Conservation (phyloP, 2,113 vertebrate genomes). For the Ochotona curzoniae region DNA sequence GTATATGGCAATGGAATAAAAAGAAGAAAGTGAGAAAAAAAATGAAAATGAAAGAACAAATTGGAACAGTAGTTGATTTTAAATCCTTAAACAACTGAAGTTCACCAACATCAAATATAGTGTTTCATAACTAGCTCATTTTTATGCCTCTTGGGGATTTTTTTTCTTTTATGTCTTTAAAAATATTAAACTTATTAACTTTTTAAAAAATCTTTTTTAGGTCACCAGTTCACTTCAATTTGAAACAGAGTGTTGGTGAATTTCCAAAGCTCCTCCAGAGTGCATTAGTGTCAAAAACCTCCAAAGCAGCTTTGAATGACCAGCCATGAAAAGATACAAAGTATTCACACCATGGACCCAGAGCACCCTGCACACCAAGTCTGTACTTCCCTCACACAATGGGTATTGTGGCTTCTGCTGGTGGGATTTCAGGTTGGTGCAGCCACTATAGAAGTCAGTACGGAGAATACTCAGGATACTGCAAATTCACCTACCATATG, state of each 20-base stretch:
- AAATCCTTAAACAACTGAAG: conserved; percentile 80
- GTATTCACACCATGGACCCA: background rate
- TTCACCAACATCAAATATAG: conserved; percentile 81
- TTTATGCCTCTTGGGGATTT: conserved; percentile 63
- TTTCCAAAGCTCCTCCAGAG: background rate
- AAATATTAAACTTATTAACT: conserved; percentile 29
- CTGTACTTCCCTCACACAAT: background rate
- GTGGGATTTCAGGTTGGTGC: too few relatives aligned
- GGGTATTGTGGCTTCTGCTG: background rate
- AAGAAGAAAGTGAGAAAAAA: conserved; percentile 83
- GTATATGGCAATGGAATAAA: conserved; percentile 82
- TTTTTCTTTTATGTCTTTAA: conserved; percentile 15
- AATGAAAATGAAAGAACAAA: conserved; percentile 84
- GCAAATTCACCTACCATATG: too few relatives aligned
- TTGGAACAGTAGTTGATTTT: conserved; percentile 83
- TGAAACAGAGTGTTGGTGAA: background rate
- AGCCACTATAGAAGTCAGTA: too few relatives aligned
- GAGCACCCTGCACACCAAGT: background rate
- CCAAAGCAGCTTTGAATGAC: background rate
- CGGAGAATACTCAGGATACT: too few relatives aligned
- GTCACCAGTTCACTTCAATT: background rate
- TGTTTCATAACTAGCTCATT: conserved; percentile 82
- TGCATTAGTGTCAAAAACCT: background rate
- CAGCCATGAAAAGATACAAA: background rate
- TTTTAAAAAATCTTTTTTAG: conserved; percentile 51